phyloP scores from a whole-genome alignment of 2,888 invertebrate genomes.

The Helobdella robusta region DNA sequence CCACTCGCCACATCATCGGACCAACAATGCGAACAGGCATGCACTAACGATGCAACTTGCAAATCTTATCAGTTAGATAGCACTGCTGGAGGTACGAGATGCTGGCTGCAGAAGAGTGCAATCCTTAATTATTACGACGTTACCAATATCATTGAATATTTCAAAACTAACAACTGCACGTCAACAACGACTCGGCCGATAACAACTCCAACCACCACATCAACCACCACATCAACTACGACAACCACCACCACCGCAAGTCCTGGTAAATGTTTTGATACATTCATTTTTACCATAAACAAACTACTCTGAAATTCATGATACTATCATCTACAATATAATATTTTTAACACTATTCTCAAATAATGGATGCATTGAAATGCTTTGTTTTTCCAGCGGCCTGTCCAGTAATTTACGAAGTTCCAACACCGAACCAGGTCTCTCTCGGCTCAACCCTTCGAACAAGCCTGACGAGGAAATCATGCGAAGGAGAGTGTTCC shows the following conservation, averaged over 20 bases:
- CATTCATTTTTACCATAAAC: too few species aligned
- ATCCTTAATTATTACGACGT: neutral
- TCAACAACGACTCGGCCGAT: neutral
- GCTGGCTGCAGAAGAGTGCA: constrained; percentile 14
- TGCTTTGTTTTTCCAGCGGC: neutral
- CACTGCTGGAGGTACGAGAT: neutral
- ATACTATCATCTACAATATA: too few species aligned
- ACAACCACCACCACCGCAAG: neutral
- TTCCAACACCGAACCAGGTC: constrained; percentile 12
- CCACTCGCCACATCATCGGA: neutral
- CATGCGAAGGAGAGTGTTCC: constrained; percentile 17
- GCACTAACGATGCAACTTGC: constrained; percentile 8
- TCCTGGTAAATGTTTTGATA: too few species aligned
- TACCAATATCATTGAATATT: constrained; percentile 5
- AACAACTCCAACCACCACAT: neutral
- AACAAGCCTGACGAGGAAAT: neutral
- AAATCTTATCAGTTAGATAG: constrained; percentile 11
- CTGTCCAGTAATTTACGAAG: constrained; percentile 8
- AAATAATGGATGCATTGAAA: too few species aligned
- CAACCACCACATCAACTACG: neutral
- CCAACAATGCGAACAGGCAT: constrained; percentile 3
- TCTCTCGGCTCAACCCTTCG: neutral
- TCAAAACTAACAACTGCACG: constrained; percentile 12
- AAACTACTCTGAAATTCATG: too few species aligned
- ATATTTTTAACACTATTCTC: too few species aligned